A percentile compares a stretch with the other conserved stretches of the same genome.
phyloP scores from a whole-genome alignment of 2,888 invertebrate species.

The Pycnomerus fuliginosus region DNA sequence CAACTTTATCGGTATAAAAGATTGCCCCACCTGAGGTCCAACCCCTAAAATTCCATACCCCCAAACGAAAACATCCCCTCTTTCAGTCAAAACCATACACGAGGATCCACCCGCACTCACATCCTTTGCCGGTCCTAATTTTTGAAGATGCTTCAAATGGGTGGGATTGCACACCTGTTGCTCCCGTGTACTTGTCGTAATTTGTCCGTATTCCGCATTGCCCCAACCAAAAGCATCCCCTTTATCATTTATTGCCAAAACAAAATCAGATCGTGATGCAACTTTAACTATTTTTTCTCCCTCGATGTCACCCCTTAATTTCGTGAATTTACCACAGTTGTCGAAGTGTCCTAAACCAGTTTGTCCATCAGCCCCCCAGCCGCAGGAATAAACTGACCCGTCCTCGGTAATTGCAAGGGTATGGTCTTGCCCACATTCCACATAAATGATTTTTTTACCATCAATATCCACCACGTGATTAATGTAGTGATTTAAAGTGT shows the following conservation, averaged over 20 bases:
- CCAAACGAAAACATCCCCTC: slow-evolving; percentile 88
- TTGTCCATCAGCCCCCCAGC: slow-evolving; percentile 95
- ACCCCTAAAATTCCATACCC: slow-evolving; percentile 90
- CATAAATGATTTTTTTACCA: slow-evolving; percentile 62
- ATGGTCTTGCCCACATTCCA: slow-evolving; percentile 91
- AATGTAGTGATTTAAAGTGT: slow-evolving; percentile 64
- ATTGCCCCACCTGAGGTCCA: slow-evolving; percentile 74
- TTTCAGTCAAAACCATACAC: slow-evolving; percentile 78
- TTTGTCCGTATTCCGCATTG: slow-evolving; percentile 89
- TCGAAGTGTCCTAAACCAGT: slow-evolving; percentile 76
- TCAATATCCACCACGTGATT: slow-evolving; percentile 66
- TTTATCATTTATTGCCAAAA: slow-evolving; percentile 82
- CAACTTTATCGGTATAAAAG: slow-evolving; percentile 68
- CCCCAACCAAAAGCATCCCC: slow-evolving; percentile 98
- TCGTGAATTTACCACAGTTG: slow-evolving; percentile 60
- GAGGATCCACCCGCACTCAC: slow-evolving; percentile 85
- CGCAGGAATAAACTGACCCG: slow-evolving; percentile 84
- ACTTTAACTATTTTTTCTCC: slow-evolving; percentile 80
- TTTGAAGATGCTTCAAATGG: slow-evolving; percentile 61
- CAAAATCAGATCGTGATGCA: slow-evolving; percentile 80
- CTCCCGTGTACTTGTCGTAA: slow-evolving; percentile 58
- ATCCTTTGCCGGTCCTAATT: slow-evolving; percentile 74
- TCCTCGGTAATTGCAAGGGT: slow-evolving; percentile 75
- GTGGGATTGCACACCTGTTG: slow-evolving; percentile 77
- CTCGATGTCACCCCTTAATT: slow-evolving; percentile 78